phyloP scores from a whole-genome alignment of 2,113 vertebrate genomes.

The Thamnophis sirtalis region DNA sequence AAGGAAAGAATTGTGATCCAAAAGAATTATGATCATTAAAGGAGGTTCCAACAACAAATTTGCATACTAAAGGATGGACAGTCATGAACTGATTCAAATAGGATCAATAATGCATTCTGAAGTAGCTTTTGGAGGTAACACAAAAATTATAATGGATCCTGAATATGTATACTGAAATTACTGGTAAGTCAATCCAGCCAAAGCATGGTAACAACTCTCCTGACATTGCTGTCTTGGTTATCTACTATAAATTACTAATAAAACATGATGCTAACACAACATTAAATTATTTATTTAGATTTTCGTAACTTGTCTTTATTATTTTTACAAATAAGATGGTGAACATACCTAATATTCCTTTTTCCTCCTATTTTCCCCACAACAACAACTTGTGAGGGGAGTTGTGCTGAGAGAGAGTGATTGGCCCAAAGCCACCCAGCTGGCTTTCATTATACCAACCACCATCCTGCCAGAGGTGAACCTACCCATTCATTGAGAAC shows the following conservation, averaged over 20 bases:
- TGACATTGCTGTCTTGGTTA: neutral
- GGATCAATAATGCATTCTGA: neutral
- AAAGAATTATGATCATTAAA: neutral
- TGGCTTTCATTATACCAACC: neutral
- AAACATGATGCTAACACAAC: neutral
- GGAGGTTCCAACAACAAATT: neutral
- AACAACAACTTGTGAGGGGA: neutral
- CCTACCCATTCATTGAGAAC: neutral
- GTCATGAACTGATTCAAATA: neutral
- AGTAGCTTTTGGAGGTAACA: neutral
- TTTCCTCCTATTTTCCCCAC: neutral
- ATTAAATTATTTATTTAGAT: neutral
- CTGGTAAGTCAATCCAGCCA: neutral
- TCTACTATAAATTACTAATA: neutral
- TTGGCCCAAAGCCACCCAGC: neutral
- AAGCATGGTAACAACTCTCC: neutral
- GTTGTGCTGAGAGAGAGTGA: neutral
- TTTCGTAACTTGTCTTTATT: neutral
- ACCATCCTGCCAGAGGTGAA: neutral
- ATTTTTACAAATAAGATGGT: neutral
- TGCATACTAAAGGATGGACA: neutral
- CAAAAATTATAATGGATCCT: neutral
- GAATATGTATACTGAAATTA: neutral
- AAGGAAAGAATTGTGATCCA: neutral
- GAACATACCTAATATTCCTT: neutral